phyloP scores from a whole-genome alignment of 2,888 invertebrate species.

The Rhingia campestris region DNA sequence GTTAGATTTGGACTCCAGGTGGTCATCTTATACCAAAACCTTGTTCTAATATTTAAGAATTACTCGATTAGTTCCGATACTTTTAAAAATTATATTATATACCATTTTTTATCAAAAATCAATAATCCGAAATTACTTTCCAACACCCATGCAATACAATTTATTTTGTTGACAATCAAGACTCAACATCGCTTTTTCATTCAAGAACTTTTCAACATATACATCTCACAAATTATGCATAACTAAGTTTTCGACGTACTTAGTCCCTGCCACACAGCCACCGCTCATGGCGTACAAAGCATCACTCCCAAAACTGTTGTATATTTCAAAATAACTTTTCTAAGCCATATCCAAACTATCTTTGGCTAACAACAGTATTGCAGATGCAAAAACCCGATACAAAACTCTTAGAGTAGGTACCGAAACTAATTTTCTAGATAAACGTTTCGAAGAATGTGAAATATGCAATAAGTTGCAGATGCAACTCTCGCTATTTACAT shows the following conservation, averaged over 20 bases:
- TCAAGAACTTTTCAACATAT: constrained; percentile 16
- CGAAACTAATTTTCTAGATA: constrained; percentile 43
- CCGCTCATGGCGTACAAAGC: neutral
- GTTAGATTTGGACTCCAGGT: too few relatives aligned
- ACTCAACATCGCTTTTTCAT: constrained; percentile 7
- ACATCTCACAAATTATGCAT: constrained; percentile 16
- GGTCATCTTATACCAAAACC: too few relatives aligned
- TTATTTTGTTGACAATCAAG: constrained; percentile 19
- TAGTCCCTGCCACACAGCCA: neutral
- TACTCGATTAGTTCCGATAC: too few relatives aligned
- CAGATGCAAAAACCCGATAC: constrained; percentile 3
- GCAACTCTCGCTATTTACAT: constrained; percentile 11
- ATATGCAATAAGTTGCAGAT: constrained; percentile 59
- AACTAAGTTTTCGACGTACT: constrained; percentile 3
- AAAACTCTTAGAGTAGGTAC: constrained; percentile 29
- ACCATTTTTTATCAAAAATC: too few relatives aligned
- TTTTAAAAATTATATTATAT: too few relatives aligned
- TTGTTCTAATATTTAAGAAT: too few relatives aligned
- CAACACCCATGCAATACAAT: constrained; percentile 3
- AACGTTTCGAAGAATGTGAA: constrained; percentile 50
- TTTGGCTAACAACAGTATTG: constrained; percentile 11
- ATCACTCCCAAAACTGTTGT: constrained; percentile 4
- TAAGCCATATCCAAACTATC: constrained; percentile 29
- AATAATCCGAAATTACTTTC: too few relatives aligned
- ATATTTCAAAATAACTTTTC: constrained; percentile 33